Base-by-base conservation (phyloP, 2,797 vertebrate species). In the Melanotaenia nigrans region DNA sequence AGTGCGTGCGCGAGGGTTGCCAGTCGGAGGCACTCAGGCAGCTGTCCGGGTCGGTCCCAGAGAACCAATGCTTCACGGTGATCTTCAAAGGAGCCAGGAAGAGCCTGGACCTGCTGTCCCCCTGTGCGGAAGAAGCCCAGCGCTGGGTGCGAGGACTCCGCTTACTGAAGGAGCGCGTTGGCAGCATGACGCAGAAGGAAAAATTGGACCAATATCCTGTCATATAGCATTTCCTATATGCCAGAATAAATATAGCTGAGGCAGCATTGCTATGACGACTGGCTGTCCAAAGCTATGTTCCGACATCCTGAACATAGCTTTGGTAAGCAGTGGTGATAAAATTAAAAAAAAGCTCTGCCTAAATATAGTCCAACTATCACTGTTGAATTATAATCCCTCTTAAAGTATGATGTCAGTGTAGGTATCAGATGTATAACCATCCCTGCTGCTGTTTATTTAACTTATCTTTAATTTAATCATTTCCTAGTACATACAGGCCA, bases 171-270 rank as follows among this genome's bases (percentile, higher is more conserved):
- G 92, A 92, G 1, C 88, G 93, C 12, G 94, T 96, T 10, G 89
- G 93, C 70, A 95, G 91, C 91, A 99, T 99, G 97, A 97, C 90
- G 85, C 98, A 99, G 88, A 91, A 93, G 1, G 97, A 99, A 73
- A 97, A 97, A 61, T 95, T 99, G 0, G 96, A 99, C 79, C 97
- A 99, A 95, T 99, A 99, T 99, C 97, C 96, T 98, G 83, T 61
- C 35, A 33, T 12, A 33, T 54, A 42, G 51, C 30, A 38, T 77
- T 71, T 75, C 10, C 49, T 66, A 47, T 54, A 63, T n/a, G 73
- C 40, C 36, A 22, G 73, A 78, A 42, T 68, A 86, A 85, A 89
- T 79, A 83, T 85, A 24, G 76, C 78, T 73, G 61, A 81, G 76
- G 65, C 71, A 57, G 57, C 71, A 76, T 73, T 62, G 58, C 83